Percentiles rank a stretch among this genome's conserved stretches.
Conservation (phyloP, 2,113 vertebrate genomes). For the Bambusicola thoracicus region DNA sequence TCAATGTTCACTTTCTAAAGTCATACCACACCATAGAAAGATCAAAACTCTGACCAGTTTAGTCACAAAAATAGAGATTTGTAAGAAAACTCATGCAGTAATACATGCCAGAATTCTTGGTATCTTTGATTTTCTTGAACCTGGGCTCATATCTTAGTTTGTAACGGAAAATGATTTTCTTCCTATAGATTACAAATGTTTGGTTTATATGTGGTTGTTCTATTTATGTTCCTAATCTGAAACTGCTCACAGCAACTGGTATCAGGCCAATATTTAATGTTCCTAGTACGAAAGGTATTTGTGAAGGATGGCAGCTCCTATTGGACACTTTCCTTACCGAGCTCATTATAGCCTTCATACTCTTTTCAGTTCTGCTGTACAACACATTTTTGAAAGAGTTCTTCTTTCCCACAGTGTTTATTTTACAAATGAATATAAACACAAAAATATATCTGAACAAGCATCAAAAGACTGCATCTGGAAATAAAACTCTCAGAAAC, state of each 20-base stretch:
- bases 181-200: background rate
- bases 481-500: background rate
- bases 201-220: background rate
- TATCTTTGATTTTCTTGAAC: background rate
- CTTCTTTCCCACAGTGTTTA: background rate
- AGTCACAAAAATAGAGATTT: background rate
- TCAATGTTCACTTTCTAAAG: background rate
- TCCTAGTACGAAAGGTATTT: background rate
- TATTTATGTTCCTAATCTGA: background rate
- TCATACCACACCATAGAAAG: rapidly evolving
- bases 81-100: background rate
- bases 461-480: background rate
- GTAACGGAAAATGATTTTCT: background rate
- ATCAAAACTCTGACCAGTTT: background rate
- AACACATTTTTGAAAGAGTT: background rate
- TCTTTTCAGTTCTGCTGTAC: background rate
- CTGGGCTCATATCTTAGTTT: background rate
- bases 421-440: background rate
- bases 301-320: background rate
- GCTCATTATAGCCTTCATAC: background rate
- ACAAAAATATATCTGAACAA: background rate
- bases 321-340: background rate
- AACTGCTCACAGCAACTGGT: background rate
- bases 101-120: background rate
- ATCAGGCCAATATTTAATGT: background rate